Conservation (phyloP, 2,888 invertebrate species). For the Heliconius hortense region DNA sequence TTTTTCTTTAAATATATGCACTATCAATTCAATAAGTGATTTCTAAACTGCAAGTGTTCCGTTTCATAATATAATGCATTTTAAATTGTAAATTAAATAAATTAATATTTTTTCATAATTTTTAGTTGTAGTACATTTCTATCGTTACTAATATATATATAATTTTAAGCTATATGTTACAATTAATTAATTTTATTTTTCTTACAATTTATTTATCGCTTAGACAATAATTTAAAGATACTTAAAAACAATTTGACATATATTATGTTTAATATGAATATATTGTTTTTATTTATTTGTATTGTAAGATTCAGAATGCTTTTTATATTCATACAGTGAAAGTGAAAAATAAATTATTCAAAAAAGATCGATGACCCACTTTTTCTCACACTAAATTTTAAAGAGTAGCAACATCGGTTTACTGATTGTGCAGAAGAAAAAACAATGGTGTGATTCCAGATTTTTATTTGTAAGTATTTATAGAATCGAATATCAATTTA, state of each 20-base stretch:
- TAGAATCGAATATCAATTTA: slow-evolving; percentile 76
- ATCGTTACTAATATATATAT: too few relatives aligned
- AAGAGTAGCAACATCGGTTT: slow-evolving; percentile 67
- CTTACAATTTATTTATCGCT: not conserved
- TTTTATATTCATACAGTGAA: slow-evolving; percentile 43
- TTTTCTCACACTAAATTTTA: slow-evolving; percentile 54
- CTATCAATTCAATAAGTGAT: not conserved
- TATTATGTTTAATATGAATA: not conserved
- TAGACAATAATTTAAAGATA: not conserved
- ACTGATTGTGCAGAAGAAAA: slow-evolving; percentile 80
- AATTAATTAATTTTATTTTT: not conserved
- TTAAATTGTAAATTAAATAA: not conserved
- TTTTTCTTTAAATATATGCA: not conserved
- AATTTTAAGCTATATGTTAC: too few relatives aligned
- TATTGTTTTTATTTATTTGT: not conserved
- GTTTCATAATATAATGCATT: not conserved
- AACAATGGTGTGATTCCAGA: slow-evolving; percentile 83
- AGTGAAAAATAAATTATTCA: slow-evolving; percentile 50
- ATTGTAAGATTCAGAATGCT: not conserved
- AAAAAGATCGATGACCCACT: slow-evolving; percentile 64
- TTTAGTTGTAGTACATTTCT: not conserved
- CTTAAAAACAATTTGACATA: not conserved
- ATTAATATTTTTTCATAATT: not conserved
- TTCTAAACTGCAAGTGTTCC: slow-evolving; percentile 2
- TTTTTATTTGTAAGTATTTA: slow-evolving; percentile 83